Percentiles rank a stretch among this genome's conserved stretches.
Evolutionary conservation across 2,888 invertebrate genomes (phyloP).

Genomic region (Parnassius smintheus): DNA sequence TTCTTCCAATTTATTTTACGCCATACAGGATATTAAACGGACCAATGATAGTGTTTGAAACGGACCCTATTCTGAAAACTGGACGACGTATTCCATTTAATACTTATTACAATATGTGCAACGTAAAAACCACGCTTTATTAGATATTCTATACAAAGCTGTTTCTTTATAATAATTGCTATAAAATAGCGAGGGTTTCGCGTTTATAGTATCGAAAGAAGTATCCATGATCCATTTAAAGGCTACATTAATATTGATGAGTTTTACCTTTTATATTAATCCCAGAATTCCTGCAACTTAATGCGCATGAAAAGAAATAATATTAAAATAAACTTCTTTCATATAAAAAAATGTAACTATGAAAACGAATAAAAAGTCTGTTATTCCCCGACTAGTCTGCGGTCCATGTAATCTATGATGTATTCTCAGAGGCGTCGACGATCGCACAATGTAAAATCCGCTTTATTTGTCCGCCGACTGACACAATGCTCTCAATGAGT

Average conservation of each 20-base stretch:
- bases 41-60: constrained; percentile 1
- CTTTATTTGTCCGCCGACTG: constrained; percentile 54
- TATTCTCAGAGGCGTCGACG: constrained; percentile 28
- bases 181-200: neutral
- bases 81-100: constrained; percentile 1
- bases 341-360: no score
- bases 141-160: constrained; percentile 5
- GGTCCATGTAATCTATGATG: constrained; percentile 5
- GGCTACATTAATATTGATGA: constrained; percentile 3
- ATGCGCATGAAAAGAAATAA: no score
- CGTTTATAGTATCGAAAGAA: neutral
- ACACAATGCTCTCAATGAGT: constrained; percentile 76
- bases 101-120: neutral
- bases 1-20: constrained; percentile 17
- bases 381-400: neutral
- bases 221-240: neutral
- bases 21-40: constrained; percentile 19
- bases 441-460: constrained; percentile 40
- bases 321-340: no score
- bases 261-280: no score
- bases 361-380: no score
- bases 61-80: constrained; percentile 1
- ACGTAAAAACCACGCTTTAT: constrained; percentile 4
- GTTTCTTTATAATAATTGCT: constrained; percentile 8
- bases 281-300: no score